Conservation (phyloP, 2,113 vertebrate genomes). For the Myrmecobius fasciatus region DNA sequence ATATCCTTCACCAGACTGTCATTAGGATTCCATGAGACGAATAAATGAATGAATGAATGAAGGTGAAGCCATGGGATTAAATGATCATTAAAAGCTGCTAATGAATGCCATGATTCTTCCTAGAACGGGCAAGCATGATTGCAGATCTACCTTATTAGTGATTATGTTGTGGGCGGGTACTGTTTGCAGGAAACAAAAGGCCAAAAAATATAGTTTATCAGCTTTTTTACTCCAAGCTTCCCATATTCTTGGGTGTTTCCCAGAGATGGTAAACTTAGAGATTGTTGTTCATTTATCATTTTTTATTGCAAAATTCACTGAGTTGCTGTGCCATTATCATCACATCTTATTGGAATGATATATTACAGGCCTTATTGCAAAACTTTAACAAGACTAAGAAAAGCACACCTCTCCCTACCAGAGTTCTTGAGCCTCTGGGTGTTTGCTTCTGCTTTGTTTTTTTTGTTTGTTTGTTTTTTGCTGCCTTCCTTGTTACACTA, state of each 20-base stretch:
- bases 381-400: slow-evolving; percentile 69
- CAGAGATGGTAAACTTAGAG: slow-evolving; percentile 70
- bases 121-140: slow-evolving; percentile 31
- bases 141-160: slow-evolving; percentile 54
- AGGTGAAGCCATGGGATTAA: background rate
- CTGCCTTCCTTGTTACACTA: background rate
- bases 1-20: background rate
- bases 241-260: slow-evolving; percentile 70
- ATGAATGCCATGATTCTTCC: background rate
- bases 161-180: background rate
- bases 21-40: background rate
- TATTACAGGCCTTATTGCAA: slow-evolving; percentile 76
- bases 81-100: background rate
- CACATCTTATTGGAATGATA: slow-evolving; percentile 76
- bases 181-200: slow-evolving; percentile 37
- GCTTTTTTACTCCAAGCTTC: slow-evolving; percentile 53
- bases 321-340: slow-evolving; percentile 69
- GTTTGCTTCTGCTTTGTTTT: slow-evolving; percentile 35
- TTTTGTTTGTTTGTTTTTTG: slow-evolving; percentile 22
- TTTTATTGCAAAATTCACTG: slow-evolving; percentile 81
- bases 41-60: background rate
- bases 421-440: slow-evolving; percentile 38
- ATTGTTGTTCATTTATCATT: slow-evolving; percentile 72
- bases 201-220: background rate
- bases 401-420: slow-evolving; percentile 57